Base-by-base conservation (phyloP, 2,888 invertebrate species). In the Ormyrus nitidulus region DNA sequence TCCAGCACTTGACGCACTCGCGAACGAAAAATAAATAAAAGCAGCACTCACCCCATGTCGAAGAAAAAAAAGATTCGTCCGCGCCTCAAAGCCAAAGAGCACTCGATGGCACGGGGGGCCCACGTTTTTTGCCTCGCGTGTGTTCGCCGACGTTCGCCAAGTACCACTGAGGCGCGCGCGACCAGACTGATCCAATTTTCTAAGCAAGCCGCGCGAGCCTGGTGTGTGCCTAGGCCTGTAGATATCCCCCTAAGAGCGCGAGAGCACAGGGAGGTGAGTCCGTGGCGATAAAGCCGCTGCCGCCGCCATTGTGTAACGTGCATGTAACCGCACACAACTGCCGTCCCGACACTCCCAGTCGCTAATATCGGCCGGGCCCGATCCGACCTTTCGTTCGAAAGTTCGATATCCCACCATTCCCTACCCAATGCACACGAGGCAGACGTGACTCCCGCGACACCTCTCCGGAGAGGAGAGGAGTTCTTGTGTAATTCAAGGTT, bases 181-280 rank as follows among this genome's bases (percentile, higher is more conserved):
- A 82, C 71, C 34, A 34, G 78, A 83, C 86, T 84, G 85, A 83
- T 85, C 83, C 82, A 84, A 85, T 85, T 86, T 84, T 75, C 82
- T 70, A 69, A 69, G 59, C 49, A 71, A 69, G 59, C 49, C 11
- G 44, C 44, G 19, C 64, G 19, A 34, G 51, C 44, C 4, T 34
- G 34, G 34, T 4, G 3, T 4, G 3, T 4, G 34, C 34, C 34
- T 3, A 34, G 34, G 34, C 34, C 34, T 13, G 13, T 13, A 10
- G 61, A 49, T 46, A 56, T 64, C 64, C 69, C 53, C 59, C 49
- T 59, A 10, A 7, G 65, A 69, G 62, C 34, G 3, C 2, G 34
- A 34, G 34, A 34, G 34, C 34, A 54, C 34, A 69, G 69, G 76
- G 76, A 76, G 76, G 76, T 54, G 76, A 69, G 54, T 34, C 13